Evolutionary conservation across 2,113 vertebrate genomes (phyloP), one percentile per base, ranked within the genome.

Genomic region (Sinocyclocheilus grahami): DNA sequence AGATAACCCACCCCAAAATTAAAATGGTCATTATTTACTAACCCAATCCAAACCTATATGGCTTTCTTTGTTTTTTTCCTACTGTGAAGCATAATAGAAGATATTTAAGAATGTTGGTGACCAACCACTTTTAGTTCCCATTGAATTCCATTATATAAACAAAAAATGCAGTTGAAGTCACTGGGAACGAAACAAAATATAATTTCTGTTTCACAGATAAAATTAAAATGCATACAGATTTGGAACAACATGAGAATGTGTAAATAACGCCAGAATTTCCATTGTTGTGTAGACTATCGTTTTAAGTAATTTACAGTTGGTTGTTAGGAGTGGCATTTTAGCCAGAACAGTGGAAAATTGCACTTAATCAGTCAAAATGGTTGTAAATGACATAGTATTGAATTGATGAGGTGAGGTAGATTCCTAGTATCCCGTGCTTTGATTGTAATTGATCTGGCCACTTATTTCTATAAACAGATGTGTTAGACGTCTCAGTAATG

Each of bases 391-490:
- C 78, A 69, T n/a, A 71, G 33, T 46, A 82, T 62, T 71, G 16
- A 85, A 85, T 85, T 60, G 63, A 24, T 65, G 27, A 7, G 42
- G 78, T 16, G 71, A 86, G 58, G 51, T 83, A 71, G 78, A 91
- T 92, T 88, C 78, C 88, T 90, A 88, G 53, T 90, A 71, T 89
- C 69, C 80, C 65, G 10, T 77, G 85, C 83, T 90, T 71, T 88
- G 82, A 90, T 90, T 82, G 85, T 82, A 86, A 88, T 90, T 88
- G 92, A 91, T 89, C 86, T 51, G 51, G 63, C 72, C 85, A 83
- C 85, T 82, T 71, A 75, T 78, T 82, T 83, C 84, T 80, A 88
- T 79, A 87, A 90, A 72, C 88, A 60, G 81, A 87, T 88, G 88
- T 86, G 88, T 87, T 67, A 90, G 85, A 88, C 86, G 74, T 60